A percentile compares a stretch with the other conserved stretches of the same genome.
Conservation (phyloP, 2,113 vertebrate species). For the Cinclus cinclus region DNA sequence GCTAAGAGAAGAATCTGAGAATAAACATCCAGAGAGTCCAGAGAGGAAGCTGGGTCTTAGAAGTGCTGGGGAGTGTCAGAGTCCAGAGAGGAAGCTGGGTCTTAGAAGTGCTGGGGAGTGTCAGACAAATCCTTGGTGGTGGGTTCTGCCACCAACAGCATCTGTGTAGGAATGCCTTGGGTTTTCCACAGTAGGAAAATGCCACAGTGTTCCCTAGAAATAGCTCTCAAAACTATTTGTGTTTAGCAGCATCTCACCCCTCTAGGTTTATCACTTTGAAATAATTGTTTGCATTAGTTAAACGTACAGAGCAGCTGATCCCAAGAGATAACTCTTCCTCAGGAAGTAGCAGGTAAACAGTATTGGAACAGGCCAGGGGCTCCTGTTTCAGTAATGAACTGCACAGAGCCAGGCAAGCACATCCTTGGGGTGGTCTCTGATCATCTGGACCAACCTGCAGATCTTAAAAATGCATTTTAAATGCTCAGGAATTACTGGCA, state of each 20-base stretch:
- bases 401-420: not conserved
- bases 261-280: not conserved
- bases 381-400: not conserved
- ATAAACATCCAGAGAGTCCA: not conserved
- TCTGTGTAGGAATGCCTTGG: not conserved
- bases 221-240: not conserved
- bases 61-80: not conserved
- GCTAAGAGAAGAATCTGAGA: not conserved
- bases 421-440: not conserved
- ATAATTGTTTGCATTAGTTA: not conserved
- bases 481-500: not conserved
- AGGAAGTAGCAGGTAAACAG: not conserved
- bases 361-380: not conserved
- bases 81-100: not conserved
- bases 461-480: not conserved
- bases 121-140: not conserved
- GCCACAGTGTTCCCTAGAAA: not conserved
- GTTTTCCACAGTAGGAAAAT: not conserved
- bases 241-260: not conserved
- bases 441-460: not conserved
- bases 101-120: not conserved
- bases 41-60: not conserved
- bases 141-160: not conserved
- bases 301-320: not conserved
- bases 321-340: not conserved